These are phyloP conservation scores for Tortrix viridana DNA, from an alignment of 2,888 invertebrate species.

Conservation along the genomic window DNA sequence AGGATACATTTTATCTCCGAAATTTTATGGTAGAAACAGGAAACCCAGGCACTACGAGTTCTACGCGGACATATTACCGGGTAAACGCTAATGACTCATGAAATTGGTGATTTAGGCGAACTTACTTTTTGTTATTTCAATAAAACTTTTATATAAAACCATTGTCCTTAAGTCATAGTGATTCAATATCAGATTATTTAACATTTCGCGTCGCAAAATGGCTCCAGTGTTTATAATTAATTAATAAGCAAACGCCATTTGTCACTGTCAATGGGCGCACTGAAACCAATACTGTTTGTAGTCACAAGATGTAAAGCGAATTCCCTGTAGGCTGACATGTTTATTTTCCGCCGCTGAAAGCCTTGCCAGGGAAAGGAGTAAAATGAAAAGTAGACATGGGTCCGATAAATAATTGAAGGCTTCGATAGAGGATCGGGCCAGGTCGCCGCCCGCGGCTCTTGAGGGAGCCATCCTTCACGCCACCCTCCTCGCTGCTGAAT, in stretches of 20 bases:
- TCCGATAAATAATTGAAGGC: constrained; percentile 84
- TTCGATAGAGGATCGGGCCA: constrained; percentile 80
- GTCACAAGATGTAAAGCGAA: constrained; percentile 64
- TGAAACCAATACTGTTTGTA: constrained; percentile 62
- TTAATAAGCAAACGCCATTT: constrained; percentile 57
- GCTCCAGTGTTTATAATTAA: constrained; percentile 53
- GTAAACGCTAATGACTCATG: no score
- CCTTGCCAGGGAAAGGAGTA: constrained; percentile 74
- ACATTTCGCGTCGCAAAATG: constrained; percentile 37
- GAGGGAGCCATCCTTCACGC: constrained; percentile 79
- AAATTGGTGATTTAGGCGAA: no score
- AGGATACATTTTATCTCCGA: no score
- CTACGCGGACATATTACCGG: no score
- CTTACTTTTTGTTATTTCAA: constrained; percentile 3
- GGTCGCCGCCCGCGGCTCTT: constrained; percentile 67
- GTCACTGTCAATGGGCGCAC: constrained; percentile 58
- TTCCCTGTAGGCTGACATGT: constrained; percentile 75
- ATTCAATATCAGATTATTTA: constrained; percentile 30
- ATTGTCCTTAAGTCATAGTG: constrained; percentile 22
- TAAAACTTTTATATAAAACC: constrained; percentile 17
- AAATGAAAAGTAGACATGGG: constrained; percentile 84
- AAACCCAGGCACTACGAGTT: no score
- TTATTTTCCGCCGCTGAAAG: constrained; percentile 72
- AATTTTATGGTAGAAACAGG: no score
- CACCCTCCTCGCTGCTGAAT: constrained; percentile 80